Percentiles rank a stretch among this genome's conserved stretches.
These are phyloP conservation scores for Heteromormyrus szaboi DNA, from an alignment of 2,797 vertebrate genomes.

Conservation along the genomic window DNA sequence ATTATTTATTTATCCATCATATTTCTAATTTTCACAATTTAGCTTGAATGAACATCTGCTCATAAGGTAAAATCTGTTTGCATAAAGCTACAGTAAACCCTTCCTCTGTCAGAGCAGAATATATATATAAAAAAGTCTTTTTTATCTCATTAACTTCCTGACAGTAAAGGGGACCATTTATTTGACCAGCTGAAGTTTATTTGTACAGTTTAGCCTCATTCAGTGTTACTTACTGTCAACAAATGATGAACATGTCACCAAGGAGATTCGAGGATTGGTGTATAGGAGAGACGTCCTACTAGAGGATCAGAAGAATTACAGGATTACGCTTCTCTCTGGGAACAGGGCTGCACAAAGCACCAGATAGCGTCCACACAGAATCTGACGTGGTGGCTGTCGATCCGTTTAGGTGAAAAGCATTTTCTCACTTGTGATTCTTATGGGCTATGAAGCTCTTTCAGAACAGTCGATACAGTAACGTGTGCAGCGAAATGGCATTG, in stretches of 20 bases:
- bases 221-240: constrained; percentile 31
- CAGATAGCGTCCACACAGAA: constrained; percentile 2
- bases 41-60: constrained; percentile 64
- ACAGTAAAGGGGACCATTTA: constrained; percentile 37
- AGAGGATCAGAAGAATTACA: constrained; percentile 40
- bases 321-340: constrained; percentile 46
- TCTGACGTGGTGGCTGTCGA: neutral
- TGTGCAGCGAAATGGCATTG: constrained; percentile 24
- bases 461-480: neutral
- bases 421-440: neutral
- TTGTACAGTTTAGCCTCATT: constrained; percentile 42
- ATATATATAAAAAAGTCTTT: constrained; percentile 33
- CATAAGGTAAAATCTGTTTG: constrained; percentile 38
- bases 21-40: constrained; percentile 51
- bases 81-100: constrained; percentile 29
- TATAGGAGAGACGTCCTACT: constrained; percentile 11
- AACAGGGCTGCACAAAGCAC: constrained; percentile 41
- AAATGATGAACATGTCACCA: constrained; percentile 39
- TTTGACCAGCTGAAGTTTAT: constrained; percentile 42
- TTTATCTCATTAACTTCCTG: constrained; percentile 46
- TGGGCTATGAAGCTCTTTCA: neutral
- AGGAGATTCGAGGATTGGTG: constrained; percentile 29
- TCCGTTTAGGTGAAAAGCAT: neutral
- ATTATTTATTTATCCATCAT: constrained; percentile 38
- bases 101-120: constrained; percentile 31